Evolutionary conservation across 1,140 invertebrate genomes (phyloP), one percentile per base, ranked within the genome.

Genomic region (Aphis gossypii): DNA sequence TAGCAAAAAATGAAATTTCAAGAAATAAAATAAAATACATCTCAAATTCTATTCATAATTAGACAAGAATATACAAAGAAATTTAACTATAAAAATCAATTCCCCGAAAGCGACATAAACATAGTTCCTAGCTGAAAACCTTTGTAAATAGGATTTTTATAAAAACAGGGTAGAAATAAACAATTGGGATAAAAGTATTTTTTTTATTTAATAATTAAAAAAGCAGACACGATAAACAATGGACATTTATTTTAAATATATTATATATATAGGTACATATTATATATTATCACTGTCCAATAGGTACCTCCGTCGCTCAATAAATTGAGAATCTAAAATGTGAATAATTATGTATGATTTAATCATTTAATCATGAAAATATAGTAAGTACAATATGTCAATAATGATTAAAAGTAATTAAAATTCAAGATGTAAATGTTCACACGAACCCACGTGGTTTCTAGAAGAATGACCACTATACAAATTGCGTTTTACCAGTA

Each of bases 401-500:
- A 87, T 87, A 51, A 51, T 30, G 30, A 35, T 18, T 56, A 41
- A 38, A 89, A 3, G 5, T 89, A 89, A 89, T 56, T 56, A 89
- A 89, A 56, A 89, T 89, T 56, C 9, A 56, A 56, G 21, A 89
- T 56, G 23, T 89, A 54, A 89, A 89, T 89, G 20, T 23, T 9
- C 35, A 54, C 14, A 89, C 4, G n/a, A 51, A 88, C 18, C 87
- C 46, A 35, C 48, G 20, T 54, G 41, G 30, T 87, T 87, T 88
- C 18, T 11, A 56, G 21, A n/a, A 89, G 35, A 11, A 25, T 89
- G 41, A 89, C 35, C 20, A 56, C 48, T 41, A 56, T 41, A 89
- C n/a, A 56, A 11, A 89, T 56, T 51, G 9, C 35, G 88, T 56
- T 89, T 89, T 89, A 56, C 48, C 23, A 89, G 51, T 89, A 89